Conservation (phyloP, 2,888 invertebrate species). For the Stenolophus ochropezus region DNA sequence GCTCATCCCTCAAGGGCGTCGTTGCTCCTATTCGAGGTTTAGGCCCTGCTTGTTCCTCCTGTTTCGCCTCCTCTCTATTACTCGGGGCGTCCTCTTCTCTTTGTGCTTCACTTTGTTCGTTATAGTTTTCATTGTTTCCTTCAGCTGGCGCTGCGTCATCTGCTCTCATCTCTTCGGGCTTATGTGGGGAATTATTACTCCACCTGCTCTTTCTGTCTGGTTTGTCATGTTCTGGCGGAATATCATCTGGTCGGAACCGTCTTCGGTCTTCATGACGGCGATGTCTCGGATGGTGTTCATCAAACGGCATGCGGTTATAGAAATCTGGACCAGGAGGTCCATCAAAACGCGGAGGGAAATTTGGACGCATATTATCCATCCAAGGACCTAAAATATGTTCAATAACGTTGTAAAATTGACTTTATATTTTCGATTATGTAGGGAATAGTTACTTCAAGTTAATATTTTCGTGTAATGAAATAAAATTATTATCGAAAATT, state of each 20-base stretch:
- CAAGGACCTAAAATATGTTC: conserved; percentile 66
- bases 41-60: conserved; percentile 66
- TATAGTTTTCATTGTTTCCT: conserved; percentile 48
- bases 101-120: conserved; percentile 63
- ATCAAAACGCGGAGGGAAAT: conserved; percentile 70
- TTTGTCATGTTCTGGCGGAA: conserved; percentile 47
- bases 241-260: conserved; percentile 61
- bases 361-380: conserved; percentile 72
- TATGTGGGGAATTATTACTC: conserved; percentile 66
- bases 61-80: conserved; percentile 74
- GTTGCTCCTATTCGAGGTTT: conserved; percentile 63
- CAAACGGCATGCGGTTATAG: conserved; percentile 58
- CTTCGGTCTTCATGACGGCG: conserved; percentile 64
- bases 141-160: conserved; percentile 55
- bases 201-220: conserved; percentile 65
- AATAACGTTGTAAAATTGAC: conserved; percentile 14
- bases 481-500: no score
- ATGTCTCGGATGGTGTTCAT: conserved; percentile 60
- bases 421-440: neutral
- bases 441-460: neutral
- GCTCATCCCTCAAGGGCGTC: conserved; percentile 67
- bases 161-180: conserved; percentile 44
- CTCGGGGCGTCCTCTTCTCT: conserved; percentile 46
- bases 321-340: conserved; percentile 68
- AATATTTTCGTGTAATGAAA: no score